phyloP scores from a whole-genome alignment of 2,797 vertebrate genomes.

The Neosalanx taihuensis region DNA sequence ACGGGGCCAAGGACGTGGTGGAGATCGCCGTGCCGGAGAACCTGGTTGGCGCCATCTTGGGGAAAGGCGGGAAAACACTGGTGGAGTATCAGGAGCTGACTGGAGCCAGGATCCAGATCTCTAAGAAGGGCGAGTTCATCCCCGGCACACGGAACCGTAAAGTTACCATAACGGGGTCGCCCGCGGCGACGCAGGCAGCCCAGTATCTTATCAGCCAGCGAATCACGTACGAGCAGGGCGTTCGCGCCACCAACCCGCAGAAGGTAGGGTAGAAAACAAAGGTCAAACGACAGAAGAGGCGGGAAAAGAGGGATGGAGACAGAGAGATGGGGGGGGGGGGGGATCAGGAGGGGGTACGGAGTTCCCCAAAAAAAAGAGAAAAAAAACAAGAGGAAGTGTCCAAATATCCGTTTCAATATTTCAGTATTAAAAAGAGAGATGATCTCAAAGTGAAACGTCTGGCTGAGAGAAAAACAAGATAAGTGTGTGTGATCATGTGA shows the following conservation, averaged over 20 bases:
- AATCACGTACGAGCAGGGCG: constrained; percentile 96
- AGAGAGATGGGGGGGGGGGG: constrained; percentile 56
- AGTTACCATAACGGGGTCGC: constrained; percentile 94
- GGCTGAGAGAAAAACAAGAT: constrained; percentile 66
- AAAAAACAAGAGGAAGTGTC: constrained; percentile 67
- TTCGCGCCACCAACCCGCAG: constrained; percentile 93
- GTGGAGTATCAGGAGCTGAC: constrained; percentile 98
- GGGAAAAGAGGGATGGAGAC: constrained; percentile 68
- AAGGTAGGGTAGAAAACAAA: constrained; percentile 85
- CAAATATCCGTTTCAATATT: constrained; percentile 78
- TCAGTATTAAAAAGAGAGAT: constrained; percentile 73
- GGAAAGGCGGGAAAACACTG: constrained; percentile 94
- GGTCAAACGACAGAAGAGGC: constrained; percentile 61
- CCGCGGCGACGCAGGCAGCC: constrained; percentile 91
- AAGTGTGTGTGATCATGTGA: constrained; percentile 77
- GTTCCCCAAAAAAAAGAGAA: constrained; percentile 32
- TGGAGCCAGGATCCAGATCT: constrained; percentile 95
- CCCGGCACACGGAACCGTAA: constrained; percentile 96
- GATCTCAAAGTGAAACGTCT: constrained; percentile 70
- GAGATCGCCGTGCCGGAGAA: constrained; percentile 96
- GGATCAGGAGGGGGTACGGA: constrained; percentile 62
- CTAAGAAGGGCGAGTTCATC: constrained; percentile 97
- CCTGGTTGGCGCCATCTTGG: constrained; percentile 94
- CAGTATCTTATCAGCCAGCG: constrained; percentile 98
- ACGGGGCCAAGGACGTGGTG: constrained; percentile 93